Evolutionary conservation across 2,797 vertebrate species (phyloP), one percentile per base, ranked within the genome.

Genomic region (Rhinophrynus dorsalis): DNA sequence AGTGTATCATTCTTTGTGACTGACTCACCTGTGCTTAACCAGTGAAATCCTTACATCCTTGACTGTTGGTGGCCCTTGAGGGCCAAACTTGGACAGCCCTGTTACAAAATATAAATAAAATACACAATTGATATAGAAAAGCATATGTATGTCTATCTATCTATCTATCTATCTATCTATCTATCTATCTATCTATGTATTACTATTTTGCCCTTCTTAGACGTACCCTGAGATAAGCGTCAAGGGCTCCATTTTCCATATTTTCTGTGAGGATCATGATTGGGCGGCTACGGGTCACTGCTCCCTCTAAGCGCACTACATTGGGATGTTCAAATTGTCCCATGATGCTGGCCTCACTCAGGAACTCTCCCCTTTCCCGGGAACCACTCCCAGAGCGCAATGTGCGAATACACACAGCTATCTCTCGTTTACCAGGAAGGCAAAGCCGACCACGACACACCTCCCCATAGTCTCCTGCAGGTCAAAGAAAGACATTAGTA

Each of bases 261-360:
- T 88, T 90, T 20, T 92, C 90, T 0, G 89, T 90, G 81, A 92
- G 77, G 75, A 92, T 91, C 90, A 91, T 91, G 80, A 91, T 90
- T 21, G 90, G 90, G 2, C 64, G 65, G 27, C 66, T 84, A 17
- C 60, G 84, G 7, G 91, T 93, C 56, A 91, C 82, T 54, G 92
- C 91, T 1, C 92, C 92, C 68, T 93, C 92, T 33, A 93, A 74
- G 70, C 91, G 91, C 48, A 93, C 82, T 12, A 93, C 91, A 6
- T 92, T 98, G 0, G 92, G 95, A 73, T 99, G 96, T 74, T 93
- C 95, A 72, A 99, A 99, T 75, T 99, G 97, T 13, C 96, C 95
- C 86, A 99, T 91, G 75, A 97, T 94, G 0, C 95, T 96, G 0
- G 97, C 96, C 74, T 98, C 97, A 0, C 94, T 94, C 45, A 99